Conservation (phyloP, 2,888 invertebrate species). For the Fabriciana adippe region DNA sequence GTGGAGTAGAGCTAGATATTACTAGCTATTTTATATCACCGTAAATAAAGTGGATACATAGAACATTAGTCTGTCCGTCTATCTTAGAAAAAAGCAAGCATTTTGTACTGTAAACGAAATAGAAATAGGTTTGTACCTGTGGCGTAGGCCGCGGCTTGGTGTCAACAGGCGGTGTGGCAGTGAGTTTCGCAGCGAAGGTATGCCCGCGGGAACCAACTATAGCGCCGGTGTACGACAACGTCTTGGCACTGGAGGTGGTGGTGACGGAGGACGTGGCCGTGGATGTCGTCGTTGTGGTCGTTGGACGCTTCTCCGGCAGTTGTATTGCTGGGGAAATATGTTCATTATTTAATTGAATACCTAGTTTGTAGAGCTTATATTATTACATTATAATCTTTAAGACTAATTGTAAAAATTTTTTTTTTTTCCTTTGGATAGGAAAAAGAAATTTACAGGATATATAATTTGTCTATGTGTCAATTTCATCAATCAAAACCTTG, state of each 20-base stretch:
- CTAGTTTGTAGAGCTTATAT: background rate
- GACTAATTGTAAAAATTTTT: background rate
- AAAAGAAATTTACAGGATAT: too few species aligned
- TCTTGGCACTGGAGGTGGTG: constrained; percentile 21
- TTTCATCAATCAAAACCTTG: too few species aligned
- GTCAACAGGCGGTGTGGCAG: constrained; percentile 52
- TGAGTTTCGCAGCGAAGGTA: constrained; percentile 89
- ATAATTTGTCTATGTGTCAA: too few species aligned
- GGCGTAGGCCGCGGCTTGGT: constrained; percentile 49
- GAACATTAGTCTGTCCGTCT: too few species aligned
- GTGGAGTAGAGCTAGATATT: too few species aligned
- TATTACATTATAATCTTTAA: background rate
- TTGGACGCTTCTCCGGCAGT: constrained; percentile 43
- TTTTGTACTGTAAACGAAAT: too few species aligned
- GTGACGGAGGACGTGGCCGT: constrained; percentile 18
- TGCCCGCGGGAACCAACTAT: constrained; percentile 83
- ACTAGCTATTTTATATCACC: too few species aligned
- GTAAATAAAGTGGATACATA: too few species aligned
- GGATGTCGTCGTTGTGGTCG: constrained; percentile 37
- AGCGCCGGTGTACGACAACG: constrained; percentile 77
- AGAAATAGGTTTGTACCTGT: constrained; percentile 32
- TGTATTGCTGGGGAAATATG: constrained; percentile 37
- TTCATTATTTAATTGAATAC: background rate
- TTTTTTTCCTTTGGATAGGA: background rate
- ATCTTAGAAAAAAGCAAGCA: too few species aligned